phyloP scores from a whole-genome alignment of 2,888 invertebrate genomes.

The Caenorhabditis sp. region DNA sequence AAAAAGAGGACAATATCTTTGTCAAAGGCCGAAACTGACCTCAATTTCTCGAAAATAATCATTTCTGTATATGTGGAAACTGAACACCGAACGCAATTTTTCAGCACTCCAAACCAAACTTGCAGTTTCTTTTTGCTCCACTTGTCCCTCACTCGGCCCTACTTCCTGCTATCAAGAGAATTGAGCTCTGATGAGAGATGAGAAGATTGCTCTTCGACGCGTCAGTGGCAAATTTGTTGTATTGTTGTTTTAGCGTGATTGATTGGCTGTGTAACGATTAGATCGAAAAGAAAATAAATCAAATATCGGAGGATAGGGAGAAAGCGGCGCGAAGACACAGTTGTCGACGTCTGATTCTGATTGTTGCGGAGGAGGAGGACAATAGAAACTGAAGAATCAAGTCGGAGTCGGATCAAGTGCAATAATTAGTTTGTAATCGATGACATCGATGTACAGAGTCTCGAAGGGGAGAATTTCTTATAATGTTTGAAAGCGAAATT shows the following conservation, averaged over 20 bases:
- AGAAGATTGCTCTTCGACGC: conserved; percentile 41
- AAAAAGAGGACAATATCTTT: too few species aligned
- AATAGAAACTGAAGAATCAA: background rate
- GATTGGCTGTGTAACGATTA: conserved; percentile 59
- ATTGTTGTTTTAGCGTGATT: conserved; percentile 64
- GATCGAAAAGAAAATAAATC: conserved; percentile 56
- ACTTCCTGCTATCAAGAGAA: background rate
- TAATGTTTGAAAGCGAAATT: background rate
- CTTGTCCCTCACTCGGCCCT: too few species aligned
- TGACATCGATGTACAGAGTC: background rate
- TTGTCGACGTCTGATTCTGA: conserved; percentile 37
- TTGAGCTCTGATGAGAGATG: conserved; percentile 46
- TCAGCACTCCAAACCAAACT: too few species aligned
- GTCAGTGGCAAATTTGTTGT: conserved; percentile 61
- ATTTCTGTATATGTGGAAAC: too few species aligned
- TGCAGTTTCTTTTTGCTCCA: too few species aligned
- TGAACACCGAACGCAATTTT: too few species aligned
- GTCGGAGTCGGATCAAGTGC: too few species aligned
- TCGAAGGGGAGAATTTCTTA: background rate
- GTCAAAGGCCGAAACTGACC: too few species aligned
- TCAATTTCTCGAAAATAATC: too few species aligned
- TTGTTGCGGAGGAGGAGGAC: conserved; percentile 18
- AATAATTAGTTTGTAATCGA: background rate
- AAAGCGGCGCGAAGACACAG: conserved; percentile 34
- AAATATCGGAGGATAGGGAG: conserved; percentile 39